Percentiles rank a stretch among this genome's conserved stretches.
Evolutionary conservation across 2,113 vertebrate genomes (phyloP).

Genomic region (Sardina pilchardus): DNA sequence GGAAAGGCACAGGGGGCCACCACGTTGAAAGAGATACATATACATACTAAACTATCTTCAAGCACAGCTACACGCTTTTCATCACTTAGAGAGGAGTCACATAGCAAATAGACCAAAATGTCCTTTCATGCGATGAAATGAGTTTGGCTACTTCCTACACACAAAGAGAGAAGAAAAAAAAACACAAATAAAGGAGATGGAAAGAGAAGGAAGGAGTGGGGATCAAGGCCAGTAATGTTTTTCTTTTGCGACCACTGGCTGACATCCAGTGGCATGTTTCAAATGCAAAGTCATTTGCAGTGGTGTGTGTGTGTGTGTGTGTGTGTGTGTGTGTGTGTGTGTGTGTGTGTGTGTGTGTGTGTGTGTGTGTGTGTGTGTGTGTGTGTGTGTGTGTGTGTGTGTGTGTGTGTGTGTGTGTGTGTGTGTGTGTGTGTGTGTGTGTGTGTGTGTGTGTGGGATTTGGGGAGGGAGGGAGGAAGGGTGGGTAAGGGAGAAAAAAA

Average conservation of each 20-base stretch:
- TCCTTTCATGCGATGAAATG: neutral
- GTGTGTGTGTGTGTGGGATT: neutral
- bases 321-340: neutral
- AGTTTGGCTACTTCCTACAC: neutral
- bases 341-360: neutral
- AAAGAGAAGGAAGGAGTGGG: neutral
- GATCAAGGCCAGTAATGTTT: neutral
- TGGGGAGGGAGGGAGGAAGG: neutral
- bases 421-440: neutral
- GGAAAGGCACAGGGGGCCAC: neutral
- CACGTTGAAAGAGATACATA: neutral
- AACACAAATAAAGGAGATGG: neutral
- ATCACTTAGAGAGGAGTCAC: neutral
- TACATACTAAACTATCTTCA: neutral
- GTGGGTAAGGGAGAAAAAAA: too few relatives aligned
- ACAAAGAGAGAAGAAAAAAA: neutral
- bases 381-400: neutral
- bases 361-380: neutral
- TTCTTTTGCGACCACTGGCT: neutral
- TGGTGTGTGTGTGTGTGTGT: neutral
- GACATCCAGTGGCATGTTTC: neutral
- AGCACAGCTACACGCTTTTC: neutral
- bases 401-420: neutral
- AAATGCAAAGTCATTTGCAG: slow-evolving; percentile 7
- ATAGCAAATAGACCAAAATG: neutral